Base-by-base conservation (phyloP, 2,888 invertebrate species). In the Tolmerus cingulatus region DNA sequence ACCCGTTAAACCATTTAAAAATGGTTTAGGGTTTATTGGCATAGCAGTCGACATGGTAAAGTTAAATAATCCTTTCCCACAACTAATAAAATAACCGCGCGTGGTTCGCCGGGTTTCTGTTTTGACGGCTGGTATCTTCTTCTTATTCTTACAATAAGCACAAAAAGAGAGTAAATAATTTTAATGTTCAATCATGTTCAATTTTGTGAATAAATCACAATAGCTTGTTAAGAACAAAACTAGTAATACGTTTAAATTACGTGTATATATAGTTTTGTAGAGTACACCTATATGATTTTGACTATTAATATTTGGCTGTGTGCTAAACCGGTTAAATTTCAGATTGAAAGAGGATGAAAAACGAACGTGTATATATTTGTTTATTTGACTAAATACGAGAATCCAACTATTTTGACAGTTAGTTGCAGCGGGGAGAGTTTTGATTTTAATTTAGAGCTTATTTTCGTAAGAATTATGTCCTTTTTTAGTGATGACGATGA, bases 11-110 rank as follows among this genome's bases (percentile, higher is more conserved):
- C 97, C 97, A 94, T 99, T 99, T 86, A 99, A 94, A 93, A 99
- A 99, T 88, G 99, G 99, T 94, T 99, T 99, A 5, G 99, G 99
- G 93, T 99, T 99, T 92, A 99, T 97, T 90, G 98, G 98, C 97
- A 98, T 97, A 93, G 97, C 95, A 92, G 96, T 95, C 91, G 96
- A 57, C 87, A 87, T 87, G 34, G 34, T 84, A 55, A 81, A 77
- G 8, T 76, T 8, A 30, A 76, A 76, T 4, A 16, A 37, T 14
- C 16, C 16, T 76, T 3, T 5, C 5, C 1, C 16, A 14, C 16
- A 37, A 9, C 16, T 5, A 34, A 2, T 23, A n/a, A 34, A 34
- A 27, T 16, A 76, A 34, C 2, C n/a, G 40, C 76, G 76, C 37
- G 76, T 12, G 37, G 16, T 66, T 9, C 19, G 76, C 34, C 34